phyloP scores from a whole-genome alignment of 2,797 vertebrate species.

The Catamblyrhynchus diadema region DNA sequence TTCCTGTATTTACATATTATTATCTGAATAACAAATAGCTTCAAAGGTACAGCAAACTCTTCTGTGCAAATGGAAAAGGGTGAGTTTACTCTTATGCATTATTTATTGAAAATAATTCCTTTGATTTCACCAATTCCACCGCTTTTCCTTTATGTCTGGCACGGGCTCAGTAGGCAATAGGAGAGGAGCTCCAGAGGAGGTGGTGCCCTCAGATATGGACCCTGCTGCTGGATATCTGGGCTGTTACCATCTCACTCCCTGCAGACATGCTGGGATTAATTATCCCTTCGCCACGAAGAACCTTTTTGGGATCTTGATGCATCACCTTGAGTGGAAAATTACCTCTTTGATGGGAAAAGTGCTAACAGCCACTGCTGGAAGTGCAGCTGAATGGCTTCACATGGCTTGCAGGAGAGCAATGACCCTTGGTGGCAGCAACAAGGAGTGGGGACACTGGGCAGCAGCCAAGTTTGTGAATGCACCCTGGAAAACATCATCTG shows the following conservation, averaged over 20 bases:
- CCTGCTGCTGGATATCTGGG: not conserved
- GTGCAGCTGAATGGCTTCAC: not conserved
- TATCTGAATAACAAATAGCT: slow-evolving; percentile 45
- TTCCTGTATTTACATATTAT: slow-evolving; percentile 15
- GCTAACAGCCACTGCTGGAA: not conserved
- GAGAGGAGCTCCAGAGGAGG: not conserved
- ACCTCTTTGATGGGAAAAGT: not conserved
- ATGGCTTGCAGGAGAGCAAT: not conserved
- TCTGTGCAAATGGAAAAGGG: not conserved
- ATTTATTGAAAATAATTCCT: slow-evolving; percentile 21
- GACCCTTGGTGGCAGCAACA: not conserved
- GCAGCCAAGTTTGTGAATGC: not conserved
- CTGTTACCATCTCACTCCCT: not conserved
- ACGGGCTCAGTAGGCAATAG: not conserved
- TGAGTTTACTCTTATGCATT: not conserved
- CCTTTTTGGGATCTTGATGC: not conserved
- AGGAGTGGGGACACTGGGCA: not conserved
- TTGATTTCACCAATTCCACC: not conserved
- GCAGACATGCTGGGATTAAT: not conserved
- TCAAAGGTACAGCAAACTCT: slow-evolving; percentile 2
- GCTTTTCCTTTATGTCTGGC: not conserved
- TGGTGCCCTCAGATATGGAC: not conserved
- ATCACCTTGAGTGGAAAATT: not conserved
- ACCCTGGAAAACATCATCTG: not conserved
- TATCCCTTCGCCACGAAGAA: not conserved